Evolutionary conservation across 2,888 invertebrate species (phyloP).

Genomic region (Bombyx huttoni): DNA sequence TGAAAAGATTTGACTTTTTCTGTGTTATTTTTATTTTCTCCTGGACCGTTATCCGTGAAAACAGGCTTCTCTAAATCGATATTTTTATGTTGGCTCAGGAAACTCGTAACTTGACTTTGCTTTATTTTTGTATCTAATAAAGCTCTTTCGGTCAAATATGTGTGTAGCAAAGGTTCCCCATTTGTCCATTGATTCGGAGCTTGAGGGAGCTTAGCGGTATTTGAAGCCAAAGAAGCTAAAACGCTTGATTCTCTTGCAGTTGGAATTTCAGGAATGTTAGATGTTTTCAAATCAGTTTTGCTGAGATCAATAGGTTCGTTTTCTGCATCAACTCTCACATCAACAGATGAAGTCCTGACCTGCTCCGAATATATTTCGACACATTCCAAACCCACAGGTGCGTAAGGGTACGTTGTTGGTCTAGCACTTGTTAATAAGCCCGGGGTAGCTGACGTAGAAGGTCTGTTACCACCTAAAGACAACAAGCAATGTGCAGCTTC

Average conservation of each 20-base stretch:
- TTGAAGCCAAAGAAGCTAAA: constrained; percentile 75
- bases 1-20: constrained; percentile 16
- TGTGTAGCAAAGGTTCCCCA: constrained; percentile 78
- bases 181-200: constrained; percentile 69
- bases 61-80: constrained; percentile 40
- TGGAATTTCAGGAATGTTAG: constrained; percentile 66
- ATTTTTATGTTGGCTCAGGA: constrained; percentile 45
- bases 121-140: constrained; percentile 80
- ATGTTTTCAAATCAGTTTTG: constrained; percentile 46
- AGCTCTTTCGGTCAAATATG: constrained; percentile 81
- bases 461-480: constrained; percentile 77
- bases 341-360: constrained; percentile 30
- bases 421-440: constrained; percentile 73
- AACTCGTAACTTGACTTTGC: constrained; percentile 72
- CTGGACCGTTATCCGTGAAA: constrained; percentile 27
- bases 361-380: constrained; percentile 22
- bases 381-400: constrained; percentile 42
- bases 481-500: constrained; percentile 88
- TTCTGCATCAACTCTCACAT: constrained; percentile 49
- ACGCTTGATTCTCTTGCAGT: constrained; percentile 76
- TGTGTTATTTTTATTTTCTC: constrained; percentile 19
- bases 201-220: constrained; percentile 74
- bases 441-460: constrained; percentile 62
- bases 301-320: constrained; percentile 70
- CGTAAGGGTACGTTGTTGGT: constrained; percentile 80